Evolutionary conservation across 2,888 invertebrate genomes (phyloP), one percentile per base, ranked within the genome.

Genomic region (Ceriagrion tenellum): DNA sequence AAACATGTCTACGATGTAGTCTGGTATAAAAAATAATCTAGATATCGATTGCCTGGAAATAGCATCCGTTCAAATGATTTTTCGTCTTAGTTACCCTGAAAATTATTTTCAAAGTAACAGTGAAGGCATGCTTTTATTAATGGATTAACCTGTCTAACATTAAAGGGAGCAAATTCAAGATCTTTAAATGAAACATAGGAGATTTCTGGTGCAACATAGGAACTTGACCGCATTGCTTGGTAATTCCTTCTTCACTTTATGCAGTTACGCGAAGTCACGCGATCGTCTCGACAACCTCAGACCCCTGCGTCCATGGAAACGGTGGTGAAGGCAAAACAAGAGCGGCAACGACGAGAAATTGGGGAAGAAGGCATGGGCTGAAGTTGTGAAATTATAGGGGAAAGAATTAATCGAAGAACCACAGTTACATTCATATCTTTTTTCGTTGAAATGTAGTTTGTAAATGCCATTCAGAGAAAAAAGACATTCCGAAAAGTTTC

Each of bases 251-350:
- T 40, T 74, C 69, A 20, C 93, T 47, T 40, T 47, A 69, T 93
- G 93, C 93, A 69, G 47, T 69, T 59, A 23, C 40, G 23, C 40
- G 35, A 1, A n/a, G 93, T 93, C 93, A 93, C 93, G 93, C 93
- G 74, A 93, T 93, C 35, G 93, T 93, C 69, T 93, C 91, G n/a
- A 88, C n/a, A 88, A 88, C 40, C 88, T 23, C 55, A 93, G 40
- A 47, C 93, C 93, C 35, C 35, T 69, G 69, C 93, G 55, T 93
- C 93, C 93, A 93, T 93, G 93, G 93, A 74, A 74, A 93, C 93
- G 93, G 26, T 55, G 35, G 91, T 47, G 30, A 93, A 40, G 93
- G n/a, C 74, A 63, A 74, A 93, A 93, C 93, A 93, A 74, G 74
- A 47, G 63, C 40, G n/a, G 30, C 1, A 55, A 59, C 40, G 40